These are phyloP conservation scores for Holcopasites calliopsidis DNA, from an alignment of 1,140 invertebrate species.

Conservation along the genomic window DNA sequence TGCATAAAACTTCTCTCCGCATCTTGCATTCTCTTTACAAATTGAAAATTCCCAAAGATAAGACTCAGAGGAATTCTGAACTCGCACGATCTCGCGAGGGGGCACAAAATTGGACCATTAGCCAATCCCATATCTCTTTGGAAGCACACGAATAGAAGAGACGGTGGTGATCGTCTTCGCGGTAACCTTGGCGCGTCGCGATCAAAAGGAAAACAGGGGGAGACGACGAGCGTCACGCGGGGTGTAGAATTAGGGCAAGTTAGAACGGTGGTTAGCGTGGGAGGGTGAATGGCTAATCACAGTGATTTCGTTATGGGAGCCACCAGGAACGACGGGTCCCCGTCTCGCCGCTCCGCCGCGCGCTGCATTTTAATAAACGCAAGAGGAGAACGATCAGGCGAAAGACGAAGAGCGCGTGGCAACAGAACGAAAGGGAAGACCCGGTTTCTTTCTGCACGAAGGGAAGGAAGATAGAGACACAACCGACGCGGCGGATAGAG, in stretches of 20 bases:
- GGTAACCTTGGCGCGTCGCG: slow-evolving; percentile 40
- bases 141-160: slow-evolving; percentile 17
- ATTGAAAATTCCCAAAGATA: no score
- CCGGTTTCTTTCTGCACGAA: not conserved
- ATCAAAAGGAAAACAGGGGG: slow-evolving; percentile 19
- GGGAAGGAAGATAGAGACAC: slow-evolving; percentile 4
- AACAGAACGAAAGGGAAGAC: not conserved
- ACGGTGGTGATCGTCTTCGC: not conserved
- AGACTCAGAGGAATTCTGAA: not conserved
- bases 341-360: slow-evolving; percentile 41
- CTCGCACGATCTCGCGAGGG: slow-evolving; percentile 3
- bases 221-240: slow-evolving; percentile 25
- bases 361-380: slow-evolving; percentile 67
- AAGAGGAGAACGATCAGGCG: slow-evolving; percentile 31
- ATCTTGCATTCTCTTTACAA: no score
- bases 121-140: not conserved
- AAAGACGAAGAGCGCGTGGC: slow-evolving; percentile 21
- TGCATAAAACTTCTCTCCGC: no score
- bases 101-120: slow-evolving; percentile 46
- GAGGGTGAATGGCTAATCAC: slow-evolving; percentile 69
- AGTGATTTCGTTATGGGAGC: slow-evolving; percentile 70
- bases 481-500: not conserved
- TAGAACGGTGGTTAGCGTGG: slow-evolving; percentile 70
- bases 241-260: slow-evolving; percentile 64
- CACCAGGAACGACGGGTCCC: slow-evolving; percentile 47